phyloP scores from a whole-genome alignment of 2,113 vertebrate genomes.

The Gambusia affinis region DNA sequence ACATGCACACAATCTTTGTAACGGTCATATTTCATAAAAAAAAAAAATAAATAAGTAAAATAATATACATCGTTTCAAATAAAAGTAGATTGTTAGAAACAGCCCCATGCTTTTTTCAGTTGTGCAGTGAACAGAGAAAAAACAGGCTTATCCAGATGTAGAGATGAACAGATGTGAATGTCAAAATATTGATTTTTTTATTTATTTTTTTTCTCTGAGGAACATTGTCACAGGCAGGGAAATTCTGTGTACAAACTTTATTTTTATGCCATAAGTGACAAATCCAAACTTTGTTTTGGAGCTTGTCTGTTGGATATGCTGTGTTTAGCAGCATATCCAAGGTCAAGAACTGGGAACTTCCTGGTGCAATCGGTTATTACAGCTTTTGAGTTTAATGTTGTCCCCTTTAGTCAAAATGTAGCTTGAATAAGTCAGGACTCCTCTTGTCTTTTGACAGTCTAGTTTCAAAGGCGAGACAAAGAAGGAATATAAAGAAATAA shows the following conservation, averaged over 20 bases:
- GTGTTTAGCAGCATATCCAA: background rate
- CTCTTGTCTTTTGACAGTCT: background rate
- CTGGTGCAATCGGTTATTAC: constrained; percentile 22
- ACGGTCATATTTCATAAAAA: background rate
- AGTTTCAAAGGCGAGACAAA: constrained; percentile 10
- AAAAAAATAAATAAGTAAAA: background rate
- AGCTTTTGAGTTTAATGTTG: constrained; percentile 12
- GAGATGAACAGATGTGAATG: constrained; percentile 39
- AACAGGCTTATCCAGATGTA: constrained; percentile 1
- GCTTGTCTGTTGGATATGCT: background rate
- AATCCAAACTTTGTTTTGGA: background rate
- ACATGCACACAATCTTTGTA: constrained; percentile 1
- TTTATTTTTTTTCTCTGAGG: background rate
- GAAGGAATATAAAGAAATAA: constrained; percentile 3
- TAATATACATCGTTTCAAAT: background rate
- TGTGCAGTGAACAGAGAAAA: constrained; percentile 11
- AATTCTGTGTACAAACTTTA: constrained; percentile 14
- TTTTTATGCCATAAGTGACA: constrained; percentile 11
- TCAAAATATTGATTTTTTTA: constrained; percentile 32
- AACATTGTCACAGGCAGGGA: constrained; percentile 6
- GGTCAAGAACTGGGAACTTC: background rate
- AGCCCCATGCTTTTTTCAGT: background rate
- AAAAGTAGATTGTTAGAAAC: background rate
- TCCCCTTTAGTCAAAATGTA: constrained; percentile 11
- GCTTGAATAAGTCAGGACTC: constrained; percentile 26